Percentiles rank a stretch among this genome's conserved stretches.
These are phyloP conservation scores for Macrocentrus cingulum DNA, from an alignment of 1,140 invertebrate species.

Conservation along the genomic window DNA sequence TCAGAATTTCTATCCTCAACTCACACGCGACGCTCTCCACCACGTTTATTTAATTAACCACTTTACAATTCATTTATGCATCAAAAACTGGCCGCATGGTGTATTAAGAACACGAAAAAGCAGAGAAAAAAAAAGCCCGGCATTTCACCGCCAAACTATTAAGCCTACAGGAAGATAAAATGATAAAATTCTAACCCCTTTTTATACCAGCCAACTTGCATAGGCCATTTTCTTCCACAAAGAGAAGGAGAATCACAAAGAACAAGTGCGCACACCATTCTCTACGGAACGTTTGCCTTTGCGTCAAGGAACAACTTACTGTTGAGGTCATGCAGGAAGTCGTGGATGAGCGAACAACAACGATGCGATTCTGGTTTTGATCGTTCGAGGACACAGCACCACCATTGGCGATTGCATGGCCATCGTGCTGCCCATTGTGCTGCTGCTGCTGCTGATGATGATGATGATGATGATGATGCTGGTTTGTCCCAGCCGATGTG, in stretches of 20 bases:
- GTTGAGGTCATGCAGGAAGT: constrained; percentile 46
- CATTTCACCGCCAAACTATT: too few species aligned
- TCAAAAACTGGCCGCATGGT: constrained; percentile 5
- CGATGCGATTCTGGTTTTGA: constrained; percentile 56
- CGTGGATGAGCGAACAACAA: constrained; percentile 52
- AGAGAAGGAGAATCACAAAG: too few species aligned
- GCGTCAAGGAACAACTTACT: constrained; percentile 37
- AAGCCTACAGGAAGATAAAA: too few species aligned
- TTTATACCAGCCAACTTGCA: too few species aligned
- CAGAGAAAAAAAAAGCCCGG: constrained; percentile 2
- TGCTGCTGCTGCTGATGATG: too few species aligned
- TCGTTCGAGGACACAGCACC: constrained; percentile 36
- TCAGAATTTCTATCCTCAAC: constrained; percentile 17
- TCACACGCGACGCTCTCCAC: constrained; percentile 10
- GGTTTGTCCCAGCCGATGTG: constrained; percentile 39
- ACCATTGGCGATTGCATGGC: constrained; percentile 38
- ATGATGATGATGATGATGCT: too few species aligned
- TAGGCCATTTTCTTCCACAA: too few species aligned
- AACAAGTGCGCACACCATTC: background rate
- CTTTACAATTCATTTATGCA: constrained; percentile 19
- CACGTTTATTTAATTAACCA: constrained; percentile 14
- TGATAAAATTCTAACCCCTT: too few species aligned
- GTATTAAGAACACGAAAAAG: background rate
- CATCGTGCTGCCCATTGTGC: constrained; percentile 42
- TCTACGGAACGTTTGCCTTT: constrained; percentile 2